Percentiles rank a stretch among this genome's conserved stretches.
phyloP scores from a whole-genome alignment of 2,113 vertebrate species.

The Thamnaconus septentrionalis region DNA sequence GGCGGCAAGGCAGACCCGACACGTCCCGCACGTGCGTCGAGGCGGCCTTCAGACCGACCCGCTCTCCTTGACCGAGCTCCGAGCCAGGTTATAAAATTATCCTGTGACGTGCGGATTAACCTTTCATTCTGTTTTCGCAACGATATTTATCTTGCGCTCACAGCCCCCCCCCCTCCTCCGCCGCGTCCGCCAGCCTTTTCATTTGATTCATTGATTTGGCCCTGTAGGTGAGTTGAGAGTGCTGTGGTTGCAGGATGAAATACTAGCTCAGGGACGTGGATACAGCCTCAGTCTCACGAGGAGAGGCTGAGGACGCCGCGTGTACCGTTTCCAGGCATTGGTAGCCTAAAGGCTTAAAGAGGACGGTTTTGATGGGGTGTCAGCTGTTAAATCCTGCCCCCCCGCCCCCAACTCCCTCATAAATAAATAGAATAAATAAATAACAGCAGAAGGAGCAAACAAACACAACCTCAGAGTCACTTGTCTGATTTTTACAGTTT shows the following conservation, averaged over 20 bases:
- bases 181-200: constrained; percentile 15
- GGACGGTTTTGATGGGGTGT: constrained; percentile 20
- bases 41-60: constrained; percentile 16
- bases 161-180: not conserved
- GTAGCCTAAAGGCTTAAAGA: constrained; percentile 25
- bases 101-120: constrained; percentile 39
- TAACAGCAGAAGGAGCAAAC: too few relatives aligned
- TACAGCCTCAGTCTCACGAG: constrained; percentile 43
- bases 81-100: constrained; percentile 36
- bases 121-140: constrained; percentile 36
- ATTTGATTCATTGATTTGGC: constrained; percentile 69
- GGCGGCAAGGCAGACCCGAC: too few relatives aligned
- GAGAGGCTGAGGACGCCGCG: constrained; percentile 50
- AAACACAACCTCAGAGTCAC: too few relatives aligned
- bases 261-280: constrained; percentile 45
- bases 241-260: constrained; percentile 36
- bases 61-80: constrained; percentile 20
- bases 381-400: constrained; percentile 22
- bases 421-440: too few relatives aligned
- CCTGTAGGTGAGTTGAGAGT: constrained; percentile 53
- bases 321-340: constrained; percentile 42
- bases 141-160: constrained; percentile 27
- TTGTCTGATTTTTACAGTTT: too few relatives aligned
- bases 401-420: too few relatives aligned
- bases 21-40: not conserved